These are phyloP conservation scores for Salarias fasciatus DNA, from an alignment of 2,797 vertebrate genomes.

Conservation along the genomic window DNA sequence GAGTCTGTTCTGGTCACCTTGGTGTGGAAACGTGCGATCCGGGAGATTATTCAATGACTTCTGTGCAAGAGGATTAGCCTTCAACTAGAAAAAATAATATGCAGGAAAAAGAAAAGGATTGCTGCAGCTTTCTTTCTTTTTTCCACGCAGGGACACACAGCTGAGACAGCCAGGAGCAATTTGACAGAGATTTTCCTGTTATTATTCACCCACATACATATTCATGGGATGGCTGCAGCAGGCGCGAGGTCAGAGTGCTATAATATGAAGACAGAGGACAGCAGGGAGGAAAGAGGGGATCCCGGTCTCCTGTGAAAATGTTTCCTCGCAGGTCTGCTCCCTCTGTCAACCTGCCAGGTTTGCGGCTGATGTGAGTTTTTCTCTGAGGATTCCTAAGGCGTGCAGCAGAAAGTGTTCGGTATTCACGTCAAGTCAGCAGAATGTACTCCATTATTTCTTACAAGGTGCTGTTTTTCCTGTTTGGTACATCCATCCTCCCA, in stretches of 20 bases:
- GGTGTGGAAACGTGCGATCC: constrained; percentile 32
- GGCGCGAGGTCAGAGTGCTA: constrained; percentile 63
- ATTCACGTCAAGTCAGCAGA: too few species aligned
- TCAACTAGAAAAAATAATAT: constrained; percentile 47
- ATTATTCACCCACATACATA: constrained; percentile 74
- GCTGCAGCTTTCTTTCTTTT: constrained; percentile 23
- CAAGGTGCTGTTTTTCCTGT: too few species aligned
- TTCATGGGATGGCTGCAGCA: constrained; percentile 62
- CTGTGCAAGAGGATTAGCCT: constrained; percentile 34
- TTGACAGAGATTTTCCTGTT: constrained; percentile 56
- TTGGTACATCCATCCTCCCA: too few species aligned
- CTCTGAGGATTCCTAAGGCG: too few species aligned
- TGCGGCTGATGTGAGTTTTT: too few species aligned
- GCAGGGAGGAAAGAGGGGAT: constrained; percentile 21
- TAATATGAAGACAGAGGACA: constrained; percentile 53
- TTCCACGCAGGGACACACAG: constrained; percentile 12
- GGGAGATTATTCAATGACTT: too few species aligned
- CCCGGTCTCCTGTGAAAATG: too few species aligned
- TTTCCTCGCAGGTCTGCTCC: too few species aligned
- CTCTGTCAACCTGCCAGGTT: too few species aligned
- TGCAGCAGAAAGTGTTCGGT: too few species aligned
- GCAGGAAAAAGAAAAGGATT: constrained; percentile 30
- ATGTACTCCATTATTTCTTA: too few species aligned
- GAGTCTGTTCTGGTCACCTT: constrained; percentile 42
- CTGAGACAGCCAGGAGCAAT: constrained; percentile 46